Conservation (phyloP, 1,140 invertebrate genomes). For the Vanessa tameamea region DNA sequence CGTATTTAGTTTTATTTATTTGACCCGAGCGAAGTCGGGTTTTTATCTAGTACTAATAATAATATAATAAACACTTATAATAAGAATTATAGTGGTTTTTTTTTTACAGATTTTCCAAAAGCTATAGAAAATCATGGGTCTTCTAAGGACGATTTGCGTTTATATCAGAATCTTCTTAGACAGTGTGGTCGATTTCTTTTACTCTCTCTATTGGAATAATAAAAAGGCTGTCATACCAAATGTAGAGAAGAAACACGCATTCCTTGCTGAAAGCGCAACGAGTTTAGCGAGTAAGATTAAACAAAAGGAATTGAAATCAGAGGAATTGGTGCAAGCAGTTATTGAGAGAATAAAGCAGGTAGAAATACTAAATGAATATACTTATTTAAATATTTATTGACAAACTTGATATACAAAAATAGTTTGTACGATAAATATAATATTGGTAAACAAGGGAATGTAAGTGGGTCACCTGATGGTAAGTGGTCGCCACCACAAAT, state of each 20-base stretch:
- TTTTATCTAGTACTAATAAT: too few species aligned
- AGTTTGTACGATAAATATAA: too few species aligned
- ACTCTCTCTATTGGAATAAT: conserved; percentile 80
- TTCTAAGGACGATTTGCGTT: neutral
- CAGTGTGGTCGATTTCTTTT: conserved; percentile 66
- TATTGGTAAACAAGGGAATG: too few species aligned
- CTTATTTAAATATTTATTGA: too few species aligned
- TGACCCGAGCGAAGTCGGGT: too few species aligned
- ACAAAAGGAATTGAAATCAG: conserved; percentile 83
- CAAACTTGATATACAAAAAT: too few species aligned
- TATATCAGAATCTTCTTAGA: conserved; percentile 59
- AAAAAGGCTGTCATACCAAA: conserved; percentile 81
- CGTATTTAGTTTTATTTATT: too few species aligned
- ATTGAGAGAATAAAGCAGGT: conserved; percentile 90
- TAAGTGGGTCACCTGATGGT: too few species aligned
- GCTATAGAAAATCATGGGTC: neutral
- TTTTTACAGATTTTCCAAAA: neutral
- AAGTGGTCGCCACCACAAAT: too few species aligned
- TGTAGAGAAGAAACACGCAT: conserved; percentile 79
- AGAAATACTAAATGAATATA: too few species aligned
- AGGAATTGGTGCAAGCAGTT: conserved; percentile 87
- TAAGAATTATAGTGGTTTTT: neutral
- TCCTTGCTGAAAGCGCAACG: conserved; percentile 84
- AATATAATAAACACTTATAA: too few species aligned
- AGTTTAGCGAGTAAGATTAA: conserved; percentile 85